Base-by-base conservation (phyloP, 2,888 invertebrate genomes). In the Drosophila recens region DNA sequence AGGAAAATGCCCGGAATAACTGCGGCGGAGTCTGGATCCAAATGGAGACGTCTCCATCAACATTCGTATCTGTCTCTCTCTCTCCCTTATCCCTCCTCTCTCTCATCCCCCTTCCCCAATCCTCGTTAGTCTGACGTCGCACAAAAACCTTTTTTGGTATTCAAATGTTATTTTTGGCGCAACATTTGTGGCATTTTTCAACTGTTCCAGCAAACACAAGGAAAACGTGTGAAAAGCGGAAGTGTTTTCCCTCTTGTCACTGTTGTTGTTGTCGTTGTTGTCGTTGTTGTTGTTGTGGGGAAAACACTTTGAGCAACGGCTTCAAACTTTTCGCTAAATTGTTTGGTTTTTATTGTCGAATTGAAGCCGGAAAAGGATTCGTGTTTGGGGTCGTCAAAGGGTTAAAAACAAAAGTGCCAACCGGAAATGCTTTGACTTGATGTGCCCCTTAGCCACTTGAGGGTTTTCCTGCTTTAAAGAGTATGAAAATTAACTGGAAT, bases 141-240 rank as follows among this genome's bases (percentile, higher is more conserved):
- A 70, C 58, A 79, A 86, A 82, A 84, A 82, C 80, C 83, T 74
- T 75, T 87, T 87, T 82, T 76, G 85, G 83, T 68, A 83, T 87
- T 82, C 83, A 83, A 79, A 85, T 83, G 87, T 82, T 83, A 79
- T 83, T 83, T 83, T 79, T 83, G 79, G 87, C 70, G 80, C 74
- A 76, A 70, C 86, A 76, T 82, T 86, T 86, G 82, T 67, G 80
- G 77, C 63, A 82, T 74, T 69, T 67, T 67, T 62, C 45, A 45
- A 40, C 17, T 53, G 45, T 54, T 42, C n/a, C 53, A 38, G 46
- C 45, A 43, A 49, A 34, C 10, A 15, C 34, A 51, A 57, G 59
- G 34, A 42, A 49, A 71, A 52, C 70, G 87, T 83, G 87, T 72
- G 87, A 83, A 87, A 84, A 70, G 64, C 80, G 86, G 77, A 87